A percentile compares a stretch with the other conserved stretches of the same genome.
These are phyloP conservation scores for Drosophila obscura DNA, from an alignment of 1,140 invertebrate genomes.

Conservation along the genomic window DNA sequence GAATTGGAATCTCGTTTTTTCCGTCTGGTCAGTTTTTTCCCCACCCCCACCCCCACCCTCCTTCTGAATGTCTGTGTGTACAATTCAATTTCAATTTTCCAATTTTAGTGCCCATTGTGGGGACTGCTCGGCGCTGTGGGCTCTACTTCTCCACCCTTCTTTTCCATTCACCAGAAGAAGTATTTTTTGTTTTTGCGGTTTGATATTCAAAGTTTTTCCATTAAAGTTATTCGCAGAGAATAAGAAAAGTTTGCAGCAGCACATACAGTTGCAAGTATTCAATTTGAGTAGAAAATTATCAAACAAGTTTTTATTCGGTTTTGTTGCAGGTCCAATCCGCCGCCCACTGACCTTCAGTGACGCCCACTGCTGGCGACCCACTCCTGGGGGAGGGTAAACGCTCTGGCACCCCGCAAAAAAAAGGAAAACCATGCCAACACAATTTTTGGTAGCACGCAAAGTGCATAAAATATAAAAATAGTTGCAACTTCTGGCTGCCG, in stretches of 20 bases:
- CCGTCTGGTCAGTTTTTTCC: conserved; percentile 32
- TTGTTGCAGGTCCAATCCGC: conserved; percentile 14
- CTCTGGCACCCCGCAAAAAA: conserved; percentile 11
- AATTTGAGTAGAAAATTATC: conserved; percentile 81
- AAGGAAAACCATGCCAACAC: conserved; percentile 35
- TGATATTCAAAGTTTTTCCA: conserved; percentile 82
- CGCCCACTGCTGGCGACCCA: conserved; percentile 1
- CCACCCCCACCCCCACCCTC: background rate
- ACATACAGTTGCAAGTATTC: conserved; percentile 73
- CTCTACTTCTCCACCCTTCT: background rate
- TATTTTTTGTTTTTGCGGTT: conserved; percentile 72
- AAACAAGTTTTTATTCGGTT: conserved; percentile 60
- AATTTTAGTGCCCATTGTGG: conserved; percentile 59
- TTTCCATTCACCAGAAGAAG: conserved; percentile 4
- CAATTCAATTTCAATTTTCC: conserved; percentile 81
- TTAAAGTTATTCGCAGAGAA: conserved; percentile 79
- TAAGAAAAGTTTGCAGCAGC: conserved; percentile 70
- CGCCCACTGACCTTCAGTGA: conserved; percentile 64
- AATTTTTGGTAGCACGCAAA: conserved; percentile 75
- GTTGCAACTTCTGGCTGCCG: conserved; percentile 41
- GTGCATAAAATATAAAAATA: conserved; percentile 78
- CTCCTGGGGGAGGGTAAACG: conserved; percentile 23
- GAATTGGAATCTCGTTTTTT: conserved; percentile 35
- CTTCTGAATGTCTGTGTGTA: conserved; percentile 37
- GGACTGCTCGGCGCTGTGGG: conserved; percentile 11